These are phyloP conservation scores for Sisyra nigra DNA, from an alignment of 2,888 invertebrate genomes.

Conservation along the genomic window DNA sequence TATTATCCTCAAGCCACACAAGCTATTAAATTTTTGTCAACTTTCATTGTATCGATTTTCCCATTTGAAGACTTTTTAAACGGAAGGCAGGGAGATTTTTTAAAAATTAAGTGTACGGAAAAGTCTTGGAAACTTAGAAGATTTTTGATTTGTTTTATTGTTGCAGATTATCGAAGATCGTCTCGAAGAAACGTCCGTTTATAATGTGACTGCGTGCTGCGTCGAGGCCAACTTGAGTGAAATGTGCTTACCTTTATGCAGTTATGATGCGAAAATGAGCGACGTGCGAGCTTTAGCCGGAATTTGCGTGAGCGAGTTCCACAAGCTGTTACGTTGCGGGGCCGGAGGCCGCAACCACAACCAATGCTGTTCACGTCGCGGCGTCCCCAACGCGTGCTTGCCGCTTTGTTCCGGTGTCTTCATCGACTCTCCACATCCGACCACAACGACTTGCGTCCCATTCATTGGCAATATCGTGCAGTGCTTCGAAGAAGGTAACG, in stretches of 20 bases:
- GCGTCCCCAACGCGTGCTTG: constrained; percentile 50
- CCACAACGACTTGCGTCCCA: constrained; percentile 55
- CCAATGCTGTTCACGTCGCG: constrained; percentile 55
- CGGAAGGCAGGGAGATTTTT: too few relatives aligned
- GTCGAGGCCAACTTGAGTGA: constrained; percentile 47
- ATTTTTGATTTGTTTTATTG: constrained; percentile 2
- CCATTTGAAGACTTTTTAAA: too few relatives aligned
- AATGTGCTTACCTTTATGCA: constrained; percentile 61
- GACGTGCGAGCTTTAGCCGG: constrained; percentile 58
- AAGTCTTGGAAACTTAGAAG: too few relatives aligned
- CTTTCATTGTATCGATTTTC: too few relatives aligned
- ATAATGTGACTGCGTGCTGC: constrained; percentile 71
- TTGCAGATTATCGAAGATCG: constrained; percentile 39
- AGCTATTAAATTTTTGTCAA: too few relatives aligned
- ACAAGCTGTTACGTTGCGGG: constrained; percentile 47
- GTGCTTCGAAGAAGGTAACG: constrained; percentile 68
- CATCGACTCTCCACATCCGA: constrained; percentile 37
- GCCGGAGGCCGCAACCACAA: constrained; percentile 58
- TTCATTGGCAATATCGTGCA: constrained; percentile 73
- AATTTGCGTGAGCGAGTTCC: constrained; percentile 60
- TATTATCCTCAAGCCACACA: too few relatives aligned
- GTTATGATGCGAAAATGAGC: constrained; percentile 68
- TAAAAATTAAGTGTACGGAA: too few relatives aligned
- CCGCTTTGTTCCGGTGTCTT: constrained; percentile 57
- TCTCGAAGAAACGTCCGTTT: constrained; percentile 39